These are phyloP conservation scores for Meriones psammophilus DNA, from an alignment of 2,797 vertebrate genomes.

Conservation along the genomic window DNA sequence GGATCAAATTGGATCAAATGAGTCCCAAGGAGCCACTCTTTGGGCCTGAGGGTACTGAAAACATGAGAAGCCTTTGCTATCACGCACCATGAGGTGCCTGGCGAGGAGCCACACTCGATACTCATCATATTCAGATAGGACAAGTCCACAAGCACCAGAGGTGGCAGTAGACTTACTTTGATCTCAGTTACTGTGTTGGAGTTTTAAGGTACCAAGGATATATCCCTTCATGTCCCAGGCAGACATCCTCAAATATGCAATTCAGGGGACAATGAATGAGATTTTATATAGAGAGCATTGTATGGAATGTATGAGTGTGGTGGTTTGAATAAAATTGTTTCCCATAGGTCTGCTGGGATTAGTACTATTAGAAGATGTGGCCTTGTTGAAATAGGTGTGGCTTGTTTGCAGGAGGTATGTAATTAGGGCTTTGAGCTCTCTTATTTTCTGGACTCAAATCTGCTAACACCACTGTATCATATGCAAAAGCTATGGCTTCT, in stretches of 20 bases:
- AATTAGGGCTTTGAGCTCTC: neutral
- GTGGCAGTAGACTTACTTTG: neutral
- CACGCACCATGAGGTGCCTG: too few species aligned
- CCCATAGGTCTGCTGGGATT: neutral
- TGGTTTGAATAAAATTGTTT: neutral
- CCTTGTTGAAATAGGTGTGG: neutral
- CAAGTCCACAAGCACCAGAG: neutral
- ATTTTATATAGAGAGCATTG: neutral
- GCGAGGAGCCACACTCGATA: fast-evolving
- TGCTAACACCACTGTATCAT: fast-evolving
- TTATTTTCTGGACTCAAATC: neutral
- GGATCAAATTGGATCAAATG: fast-evolving
- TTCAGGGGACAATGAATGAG: neutral
- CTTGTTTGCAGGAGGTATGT: neutral
- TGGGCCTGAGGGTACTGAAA: too few species aligned
- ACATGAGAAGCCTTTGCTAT: fast-evolving
- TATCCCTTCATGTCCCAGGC: fast-evolving
- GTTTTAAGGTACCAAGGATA: fast-evolving
- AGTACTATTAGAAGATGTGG: neutral
- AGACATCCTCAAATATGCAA: neutral
- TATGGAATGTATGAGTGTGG: neutral
- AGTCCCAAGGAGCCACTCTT: neutral
- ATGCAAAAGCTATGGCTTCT: neutral
- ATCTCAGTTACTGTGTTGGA: neutral
- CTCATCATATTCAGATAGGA: fast-evolving